A percentile compares a stretch with the other conserved stretches of the same genome.
Conservation (phyloP, 37 sponge, comb jelly and placozoan species). For the Chondrosia reniformis region DNA sequence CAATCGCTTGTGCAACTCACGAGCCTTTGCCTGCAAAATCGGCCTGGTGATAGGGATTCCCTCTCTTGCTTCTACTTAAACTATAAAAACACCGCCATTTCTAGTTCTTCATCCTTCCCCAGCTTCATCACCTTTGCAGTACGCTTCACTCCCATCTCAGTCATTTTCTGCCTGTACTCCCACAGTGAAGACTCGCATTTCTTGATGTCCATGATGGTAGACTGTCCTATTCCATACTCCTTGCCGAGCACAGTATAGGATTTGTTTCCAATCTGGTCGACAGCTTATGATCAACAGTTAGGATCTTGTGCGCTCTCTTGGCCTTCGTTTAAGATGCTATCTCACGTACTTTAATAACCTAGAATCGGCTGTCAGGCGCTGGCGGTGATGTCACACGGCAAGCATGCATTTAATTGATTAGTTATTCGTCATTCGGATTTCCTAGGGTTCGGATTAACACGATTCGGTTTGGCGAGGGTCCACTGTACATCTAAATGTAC, state of each 20-base stretch:
- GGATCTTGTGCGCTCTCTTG: too few relatives aligned
- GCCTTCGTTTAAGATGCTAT: too few relatives aligned
- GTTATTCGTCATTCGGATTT: neutral
- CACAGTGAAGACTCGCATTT: neutral
- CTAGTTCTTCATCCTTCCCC: slow-evolving; percentile 8
- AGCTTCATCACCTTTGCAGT: slow-evolving; percentile 27
- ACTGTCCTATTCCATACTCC: slow-evolving; percentile 9
- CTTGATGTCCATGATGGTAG: slow-evolving; percentile 38
- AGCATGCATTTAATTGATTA: neutral
- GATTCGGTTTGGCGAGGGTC: neutral
- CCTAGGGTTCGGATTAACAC: neutral
- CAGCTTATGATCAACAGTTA: slow-evolving; percentile 22
- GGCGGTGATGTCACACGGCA: neutral
- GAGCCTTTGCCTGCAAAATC: slow-evolving; percentile 22
- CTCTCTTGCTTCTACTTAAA: slow-evolving; percentile 5
- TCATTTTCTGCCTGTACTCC: slow-evolving; percentile 25
- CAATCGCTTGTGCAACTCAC: neutral
- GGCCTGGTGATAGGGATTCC: slow-evolving; percentile 28
- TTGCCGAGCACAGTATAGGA: slow-evolving; percentile 25
- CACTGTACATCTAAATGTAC: too few relatives aligned
- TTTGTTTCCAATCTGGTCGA: slow-evolving; percentile 35
- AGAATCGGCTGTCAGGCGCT: neutral
- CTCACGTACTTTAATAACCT: too few relatives aligned
- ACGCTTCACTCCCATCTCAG: slow-evolving; percentile 30
- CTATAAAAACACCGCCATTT: neutral